A percentile compares a stretch with the other conserved stretches of the same genome.
phyloP scores from a whole-genome alignment of 2,113 vertebrate species.

The Typhlomys cinereus region DNA sequence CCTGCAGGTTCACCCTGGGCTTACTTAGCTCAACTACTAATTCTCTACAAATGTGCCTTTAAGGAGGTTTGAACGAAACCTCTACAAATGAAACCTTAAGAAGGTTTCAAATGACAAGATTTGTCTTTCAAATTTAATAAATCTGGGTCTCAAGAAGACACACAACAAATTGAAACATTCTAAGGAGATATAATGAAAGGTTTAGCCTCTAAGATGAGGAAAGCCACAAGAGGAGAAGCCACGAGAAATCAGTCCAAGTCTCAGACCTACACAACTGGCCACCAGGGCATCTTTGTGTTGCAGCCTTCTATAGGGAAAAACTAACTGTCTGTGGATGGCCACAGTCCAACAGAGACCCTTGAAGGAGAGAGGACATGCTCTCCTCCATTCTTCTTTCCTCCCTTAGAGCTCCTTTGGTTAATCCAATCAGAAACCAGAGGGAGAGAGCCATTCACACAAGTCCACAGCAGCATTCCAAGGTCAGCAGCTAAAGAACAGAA shows the following conservation, averaged over 20 bases:
- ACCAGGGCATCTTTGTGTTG: too few relatives aligned
- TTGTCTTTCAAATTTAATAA: slow-evolving; percentile 35
- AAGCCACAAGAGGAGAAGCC: neutral
- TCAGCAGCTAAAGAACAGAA: neutral
- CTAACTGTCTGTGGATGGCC: neutral
- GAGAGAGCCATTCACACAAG: too few relatives aligned
- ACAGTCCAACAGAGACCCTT: neutral
- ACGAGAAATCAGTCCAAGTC: neutral
- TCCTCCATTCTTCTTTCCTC: neutral
- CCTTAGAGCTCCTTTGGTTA: neutral
- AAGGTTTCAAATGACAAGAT: neutral
- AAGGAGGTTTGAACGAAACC: too few relatives aligned
- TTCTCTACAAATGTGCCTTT: too few relatives aligned
- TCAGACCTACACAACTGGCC: neutral
- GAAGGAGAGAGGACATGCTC: neutral
- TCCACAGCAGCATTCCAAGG: neutral
- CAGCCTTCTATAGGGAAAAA: neutral
- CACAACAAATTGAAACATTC: slow-evolving; percentile 4
- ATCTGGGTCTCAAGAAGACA: neutral
- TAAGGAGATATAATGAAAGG: neutral
- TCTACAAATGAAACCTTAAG: too few relatives aligned
- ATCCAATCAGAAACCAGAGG: neutral
- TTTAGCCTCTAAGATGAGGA: neutral
- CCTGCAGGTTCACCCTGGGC: too few relatives aligned
- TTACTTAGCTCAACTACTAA: too few relatives aligned